Evolutionary conservation across 2,888 invertebrate genomes (phyloP), one percentile per base, ranked within the genome.

Genomic region (Zele albiditarsus): DNA sequence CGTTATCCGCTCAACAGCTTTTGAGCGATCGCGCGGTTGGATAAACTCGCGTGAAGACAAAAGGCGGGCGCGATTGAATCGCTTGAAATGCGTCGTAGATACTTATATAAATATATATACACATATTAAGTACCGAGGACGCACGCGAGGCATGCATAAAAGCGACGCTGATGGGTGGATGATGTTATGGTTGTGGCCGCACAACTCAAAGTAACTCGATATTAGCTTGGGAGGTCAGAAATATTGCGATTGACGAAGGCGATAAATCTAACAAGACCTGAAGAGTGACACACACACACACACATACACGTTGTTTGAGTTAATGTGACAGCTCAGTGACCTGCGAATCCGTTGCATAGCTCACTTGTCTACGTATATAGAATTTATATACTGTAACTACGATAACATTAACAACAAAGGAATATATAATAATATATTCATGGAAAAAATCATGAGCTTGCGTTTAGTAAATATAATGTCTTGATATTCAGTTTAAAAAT

Each of bases 281-380:
- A 81, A 28, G 53, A 53, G 20, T 20, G 20, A 53, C 53, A 53
- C 53, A 53, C 46, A 46, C 53, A 53, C n/a, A 33, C 33, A 33
- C 42, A 86, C 86, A 86, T 84, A 85, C 81, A 82, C 78, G 82
- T 76, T 82, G 84, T 84, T 80, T 83, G 84, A 88, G 82, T 80
- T 84, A 85, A 85, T 82, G 82, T 86, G 89, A 89, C 89, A 87
- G 84, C 88, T 81, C 88, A 89, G 85, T 89, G 89, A 89, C 89
- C 89, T 87, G 89, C 88, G 85, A 89, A 89, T 89, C 87, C 88
- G 87, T 87, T 88, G 88, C 88, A 87, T 87, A 85, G 78, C 81
- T 82, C 82, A 80, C 80, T 79, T 80, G 77, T 78, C 71, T 69
- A 66, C 53, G n/a, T 60, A 65, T 71, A 42, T 57, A 42, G 27